phyloP scores from a whole-genome alignment of 1,140 invertebrate species.

The Lethrus apterus region DNA sequence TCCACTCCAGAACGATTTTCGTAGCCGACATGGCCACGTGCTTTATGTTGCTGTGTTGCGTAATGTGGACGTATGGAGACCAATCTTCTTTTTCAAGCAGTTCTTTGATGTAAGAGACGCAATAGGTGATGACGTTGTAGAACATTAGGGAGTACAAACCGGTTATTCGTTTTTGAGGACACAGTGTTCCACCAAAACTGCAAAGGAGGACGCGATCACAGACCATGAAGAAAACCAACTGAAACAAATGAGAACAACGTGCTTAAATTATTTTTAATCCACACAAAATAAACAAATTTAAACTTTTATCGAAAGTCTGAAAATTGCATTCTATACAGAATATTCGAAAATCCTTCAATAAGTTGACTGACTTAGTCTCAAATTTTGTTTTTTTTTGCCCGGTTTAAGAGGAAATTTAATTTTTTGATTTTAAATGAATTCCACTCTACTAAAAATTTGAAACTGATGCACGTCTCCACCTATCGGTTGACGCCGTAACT shows the following conservation, averaged over 20 bases:
- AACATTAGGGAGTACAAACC: slow-evolving; percentile 72
- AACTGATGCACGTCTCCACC: too few species aligned
- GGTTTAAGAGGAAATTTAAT: too few species aligned
- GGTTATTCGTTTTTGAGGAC: slow-evolving; percentile 55
- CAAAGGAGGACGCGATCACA: slow-evolving; percentile 53
- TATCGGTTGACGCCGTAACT: too few species aligned
- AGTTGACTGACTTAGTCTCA: neutral
- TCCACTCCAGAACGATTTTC: slow-evolving; percentile 74
- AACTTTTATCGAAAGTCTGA: too few species aligned
- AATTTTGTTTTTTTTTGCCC: neutral
- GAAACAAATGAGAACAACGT: slow-evolving; percentile 39
- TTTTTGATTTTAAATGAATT: too few species aligned
- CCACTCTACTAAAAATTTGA: too few species aligned
- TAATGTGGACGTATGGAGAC: slow-evolving; percentile 65
- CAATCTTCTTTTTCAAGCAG: slow-evolving; percentile 67
- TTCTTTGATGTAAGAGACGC: slow-evolving; percentile 64
- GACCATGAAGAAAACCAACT: slow-evolving; percentile 64
- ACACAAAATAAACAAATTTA: too few species aligned
- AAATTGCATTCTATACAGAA: too few species aligned
- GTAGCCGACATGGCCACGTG: slow-evolving; percentile 75
- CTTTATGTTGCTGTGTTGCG: slow-evolving; percentile 62
- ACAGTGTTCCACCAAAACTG: slow-evolving; percentile 32
- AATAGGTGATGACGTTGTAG: slow-evolving; percentile 73
- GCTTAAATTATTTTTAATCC: too few species aligned
- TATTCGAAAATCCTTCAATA: too few species aligned